A percentile compares a stretch with the other conserved stretches of the same genome.
These are phyloP conservation scores for Ophonus ardosiacus DNA, from an alignment of 2,888 invertebrate genomes.

Conservation along the genomic window DNA sequence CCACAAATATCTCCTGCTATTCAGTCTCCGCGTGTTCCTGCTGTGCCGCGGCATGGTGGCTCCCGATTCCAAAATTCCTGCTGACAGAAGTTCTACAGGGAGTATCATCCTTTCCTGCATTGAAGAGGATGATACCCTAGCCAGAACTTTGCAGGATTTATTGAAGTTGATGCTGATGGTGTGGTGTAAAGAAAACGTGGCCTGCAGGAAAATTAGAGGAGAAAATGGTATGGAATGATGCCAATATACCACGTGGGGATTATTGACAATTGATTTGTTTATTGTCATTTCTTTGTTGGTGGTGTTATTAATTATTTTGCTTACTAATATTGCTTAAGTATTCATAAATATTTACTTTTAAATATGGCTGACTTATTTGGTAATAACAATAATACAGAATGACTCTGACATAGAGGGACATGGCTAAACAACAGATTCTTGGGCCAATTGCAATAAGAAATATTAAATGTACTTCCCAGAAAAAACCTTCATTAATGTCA, in stretches of 20 bases:
- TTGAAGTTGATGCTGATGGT: slow-evolving; percentile 89
- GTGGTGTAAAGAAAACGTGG: slow-evolving; percentile 88
- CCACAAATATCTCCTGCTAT: neutral
- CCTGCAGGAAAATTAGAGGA: slow-evolving; percentile 81
- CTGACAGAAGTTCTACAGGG: no score
- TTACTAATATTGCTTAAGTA: neutral
- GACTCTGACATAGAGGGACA: no score
- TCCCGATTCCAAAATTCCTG: neutral
- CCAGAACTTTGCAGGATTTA: slow-evolving; percentile 86
- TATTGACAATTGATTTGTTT: neutral
- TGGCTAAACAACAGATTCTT: no score
- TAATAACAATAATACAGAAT: no score
- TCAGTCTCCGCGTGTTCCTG: neutral
- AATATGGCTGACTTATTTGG: no score
- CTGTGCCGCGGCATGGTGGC: neutral
- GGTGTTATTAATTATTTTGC: slow-evolving; percentile 63
- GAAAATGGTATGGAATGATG: slow-evolving; percentile 71
- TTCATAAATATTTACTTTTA: no score
- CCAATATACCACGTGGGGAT: neutral
- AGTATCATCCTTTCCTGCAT: neutral
- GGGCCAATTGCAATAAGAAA: no score
- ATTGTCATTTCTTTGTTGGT: neutral
- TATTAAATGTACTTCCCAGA: no score
- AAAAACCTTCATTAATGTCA: no score
- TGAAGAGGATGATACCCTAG: slow-evolving; percentile 76